These are phyloP conservation scores for Apteryx owenii DNA, from an alignment of 2,113 vertebrate species.

Conservation along the genomic window DNA sequence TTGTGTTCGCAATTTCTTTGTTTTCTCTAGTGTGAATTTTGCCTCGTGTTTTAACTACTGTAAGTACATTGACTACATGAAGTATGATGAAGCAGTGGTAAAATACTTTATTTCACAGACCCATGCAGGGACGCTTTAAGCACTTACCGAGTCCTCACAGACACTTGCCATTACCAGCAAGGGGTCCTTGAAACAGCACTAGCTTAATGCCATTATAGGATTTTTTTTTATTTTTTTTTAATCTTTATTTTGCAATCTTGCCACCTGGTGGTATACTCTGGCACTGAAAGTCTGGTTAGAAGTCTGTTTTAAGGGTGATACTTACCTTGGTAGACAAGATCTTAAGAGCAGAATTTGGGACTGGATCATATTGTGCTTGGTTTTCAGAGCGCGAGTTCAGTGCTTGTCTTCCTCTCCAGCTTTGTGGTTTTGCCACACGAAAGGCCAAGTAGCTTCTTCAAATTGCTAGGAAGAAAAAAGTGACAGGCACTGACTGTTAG, in stretches of 20 bases:
- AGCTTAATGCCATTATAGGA: not conserved
- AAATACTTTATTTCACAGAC: not conserved
- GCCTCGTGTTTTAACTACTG: not conserved
- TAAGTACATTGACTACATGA: not conserved
- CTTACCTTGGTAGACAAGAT: not conserved
- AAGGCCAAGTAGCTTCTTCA: not conserved
- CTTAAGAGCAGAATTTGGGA: not conserved
- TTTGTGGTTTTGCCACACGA: not conserved
- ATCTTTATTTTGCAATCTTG: slow-evolving; percentile 64
- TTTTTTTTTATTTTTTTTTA: not conserved
- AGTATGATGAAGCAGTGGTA: not conserved
- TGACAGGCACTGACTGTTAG: not conserved
- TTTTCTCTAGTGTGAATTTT: not conserved
- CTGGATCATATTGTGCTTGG: not conserved
- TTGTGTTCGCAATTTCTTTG: not conserved
- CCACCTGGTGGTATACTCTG: slow-evolving; percentile 64
- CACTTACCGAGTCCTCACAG: not conserved
- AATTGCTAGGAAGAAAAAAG: not conserved
- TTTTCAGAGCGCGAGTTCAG: not conserved
- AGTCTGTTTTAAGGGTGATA: not conserved
- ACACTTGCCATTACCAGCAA: accelerated
- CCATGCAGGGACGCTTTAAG: not conserved
- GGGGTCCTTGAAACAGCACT: not conserved
- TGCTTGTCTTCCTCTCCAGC: not conserved
- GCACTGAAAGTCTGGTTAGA: not conserved